Percentiles rank a stretch among this genome's conserved stretches.
Conservation (phyloP, 2,113 vertebrate species). For the Theristicus caerulescens region DNA sequence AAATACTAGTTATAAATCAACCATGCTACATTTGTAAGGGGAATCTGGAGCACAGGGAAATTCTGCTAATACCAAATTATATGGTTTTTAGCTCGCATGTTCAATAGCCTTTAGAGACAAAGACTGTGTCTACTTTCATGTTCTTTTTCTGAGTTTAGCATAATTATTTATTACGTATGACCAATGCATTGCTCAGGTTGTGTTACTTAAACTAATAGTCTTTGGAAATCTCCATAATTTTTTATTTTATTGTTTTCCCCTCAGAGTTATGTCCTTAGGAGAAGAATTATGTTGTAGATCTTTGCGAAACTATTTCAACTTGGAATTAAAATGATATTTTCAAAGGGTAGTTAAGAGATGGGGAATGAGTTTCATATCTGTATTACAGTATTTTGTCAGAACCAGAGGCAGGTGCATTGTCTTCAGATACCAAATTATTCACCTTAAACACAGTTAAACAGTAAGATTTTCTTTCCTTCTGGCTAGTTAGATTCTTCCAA, state of each 20-base stretch:
- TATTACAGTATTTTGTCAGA: neutral
- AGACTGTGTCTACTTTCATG: neutral
- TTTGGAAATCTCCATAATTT: neutral
- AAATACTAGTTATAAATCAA: neutral
- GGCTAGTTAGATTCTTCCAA: neutral
- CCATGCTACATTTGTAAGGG: neutral
- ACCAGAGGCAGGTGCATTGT: neutral
- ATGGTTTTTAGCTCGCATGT: rapidly evolving
- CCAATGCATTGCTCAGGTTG: neutral
- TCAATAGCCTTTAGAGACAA: neutral
- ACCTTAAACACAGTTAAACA: neutral
- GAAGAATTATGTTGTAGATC: neutral
- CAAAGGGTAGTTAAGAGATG: neutral
- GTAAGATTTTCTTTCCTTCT: neutral
- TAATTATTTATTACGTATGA: neutral
- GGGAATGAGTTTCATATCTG: neutral
- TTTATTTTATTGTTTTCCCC: neutral
- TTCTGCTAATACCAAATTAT: neutral
- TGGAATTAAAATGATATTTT: neutral
- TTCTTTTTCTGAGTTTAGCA: neutral
- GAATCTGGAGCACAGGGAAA: neutral
- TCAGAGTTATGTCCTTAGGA: neutral
- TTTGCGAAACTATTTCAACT: neutral
- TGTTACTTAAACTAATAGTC: neutral
- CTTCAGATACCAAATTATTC: neutral